Evolutionary conservation across 2,797 vertebrate species (phyloP).

Genomic region (Gymnoscopelus microlampas): DNA sequence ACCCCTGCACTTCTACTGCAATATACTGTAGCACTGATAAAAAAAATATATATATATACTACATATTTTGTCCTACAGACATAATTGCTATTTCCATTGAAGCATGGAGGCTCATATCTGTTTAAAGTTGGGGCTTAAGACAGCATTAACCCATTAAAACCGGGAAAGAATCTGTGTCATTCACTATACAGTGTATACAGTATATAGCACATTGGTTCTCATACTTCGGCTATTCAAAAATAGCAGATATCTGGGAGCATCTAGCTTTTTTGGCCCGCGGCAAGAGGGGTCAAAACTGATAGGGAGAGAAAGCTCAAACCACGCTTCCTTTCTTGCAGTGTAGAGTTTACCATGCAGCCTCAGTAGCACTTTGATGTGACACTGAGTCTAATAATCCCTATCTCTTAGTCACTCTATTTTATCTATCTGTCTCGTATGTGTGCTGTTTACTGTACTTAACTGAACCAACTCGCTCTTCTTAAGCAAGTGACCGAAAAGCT

Average conservation of each 20-base stretch:
- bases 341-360: constrained; percentile 26
- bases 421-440: neutral
- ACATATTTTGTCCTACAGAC: too few relatives aligned
- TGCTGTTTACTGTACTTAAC: neutral
- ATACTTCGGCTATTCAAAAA: constrained; percentile 16
- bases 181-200: too few relatives aligned
- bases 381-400: constrained; percentile 22
- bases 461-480: neutral
- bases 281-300: constrained; percentile 42
- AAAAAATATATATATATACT: too few relatives aligned
- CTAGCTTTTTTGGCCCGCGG: constrained; percentile 16
- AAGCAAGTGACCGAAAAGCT: constrained; percentile 8
- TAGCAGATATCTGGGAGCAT: constrained; percentile 7
- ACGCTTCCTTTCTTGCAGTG: constrained; percentile 21
- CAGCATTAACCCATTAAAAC: too few relatives aligned
- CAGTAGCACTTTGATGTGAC: constrained; percentile 44
- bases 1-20: too few relatives aligned
- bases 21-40: too few relatives aligned
- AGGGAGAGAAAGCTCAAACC: constrained; percentile 41
- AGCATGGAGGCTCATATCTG: too few relatives aligned
- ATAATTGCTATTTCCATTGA: too few relatives aligned
- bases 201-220: too few relatives aligned
- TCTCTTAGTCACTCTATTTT: neutral
- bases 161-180: too few relatives aligned
- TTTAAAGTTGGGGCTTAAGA: too few relatives aligned